Evolutionary conservation across 2,888 invertebrate species (phyloP).

Genomic region (Dryomyza anilis): DNA sequence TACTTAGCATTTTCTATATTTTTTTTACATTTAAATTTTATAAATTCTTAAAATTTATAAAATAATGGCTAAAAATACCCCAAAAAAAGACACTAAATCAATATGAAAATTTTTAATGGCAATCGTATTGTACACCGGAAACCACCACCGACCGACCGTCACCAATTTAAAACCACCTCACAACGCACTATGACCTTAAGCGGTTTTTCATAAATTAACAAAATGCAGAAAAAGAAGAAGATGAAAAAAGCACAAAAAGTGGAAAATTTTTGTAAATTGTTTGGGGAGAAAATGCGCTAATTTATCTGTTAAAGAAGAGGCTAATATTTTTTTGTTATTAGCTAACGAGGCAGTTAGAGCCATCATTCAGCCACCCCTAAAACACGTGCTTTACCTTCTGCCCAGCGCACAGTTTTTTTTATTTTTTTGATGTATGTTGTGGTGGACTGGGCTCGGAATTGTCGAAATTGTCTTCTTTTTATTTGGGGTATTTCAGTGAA

Average conservation of each 20-base stretch:
- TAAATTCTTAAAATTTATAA: neutral
- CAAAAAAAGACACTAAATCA: slow-evolving; percentile 13
- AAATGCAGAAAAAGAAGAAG: slow-evolving; percentile 14
- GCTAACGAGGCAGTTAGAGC: slow-evolving; percentile 16
- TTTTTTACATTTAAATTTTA: neutral
- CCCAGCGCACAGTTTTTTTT: no score
- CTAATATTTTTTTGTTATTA: slow-evolving; percentile 20
- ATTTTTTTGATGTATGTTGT: slow-evolving; percentile 16
- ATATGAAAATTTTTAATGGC: slow-evolving; percentile 25
- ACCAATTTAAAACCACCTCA: neutral
- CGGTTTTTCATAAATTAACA: slow-evolving; percentile 25
- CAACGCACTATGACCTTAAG: slow-evolving; percentile 16
- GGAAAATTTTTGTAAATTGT: slow-evolving; percentile 1
- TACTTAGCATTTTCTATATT: slow-evolving; percentile 18
- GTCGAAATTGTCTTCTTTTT: neutral
- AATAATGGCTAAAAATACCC: neutral
- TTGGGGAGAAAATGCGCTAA: slow-evolving; percentile 21
- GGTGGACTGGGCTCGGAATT: neutral
- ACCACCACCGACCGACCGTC: slow-evolving; percentile 10
- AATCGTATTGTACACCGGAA: slow-evolving; percentile 12
- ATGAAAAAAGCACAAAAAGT: neutral
- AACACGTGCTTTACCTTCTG: neutral
- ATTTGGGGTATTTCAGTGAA: neutral
- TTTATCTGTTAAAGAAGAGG: slow-evolving; percentile 26
- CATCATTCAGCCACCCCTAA: neutral